Evolutionary conservation across 2,888 invertebrate genomes (phyloP).

Genomic region (Ryuthela nishihirai): DNA sequence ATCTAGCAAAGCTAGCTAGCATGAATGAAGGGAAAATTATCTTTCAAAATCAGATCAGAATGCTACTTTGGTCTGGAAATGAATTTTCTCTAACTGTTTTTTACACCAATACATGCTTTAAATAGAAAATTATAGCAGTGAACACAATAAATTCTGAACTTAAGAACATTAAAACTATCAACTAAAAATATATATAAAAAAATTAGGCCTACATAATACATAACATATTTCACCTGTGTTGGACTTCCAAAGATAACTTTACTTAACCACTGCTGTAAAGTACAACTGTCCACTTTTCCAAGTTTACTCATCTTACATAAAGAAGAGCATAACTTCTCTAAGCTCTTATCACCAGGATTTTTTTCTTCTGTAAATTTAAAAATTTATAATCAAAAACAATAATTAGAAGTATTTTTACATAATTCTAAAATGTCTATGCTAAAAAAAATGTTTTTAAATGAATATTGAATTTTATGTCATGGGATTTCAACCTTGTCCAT

Average conservation of each 20-base stretch:
- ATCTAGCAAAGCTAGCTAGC: too few species aligned
- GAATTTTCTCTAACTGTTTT: too few species aligned
- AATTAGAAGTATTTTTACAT: not conserved
- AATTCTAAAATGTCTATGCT: not conserved
- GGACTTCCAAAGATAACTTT: conserved; percentile 44
- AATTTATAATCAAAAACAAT: not conserved
- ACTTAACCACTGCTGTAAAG: conserved; percentile 57
- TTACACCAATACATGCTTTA: too few species aligned
- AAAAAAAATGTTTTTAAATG: too few species aligned
- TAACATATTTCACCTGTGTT: conserved; percentile 9
- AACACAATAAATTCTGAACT: too few species aligned
- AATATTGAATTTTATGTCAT: too few species aligned
- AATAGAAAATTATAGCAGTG: too few species aligned
- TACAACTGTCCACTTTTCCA: conserved; percentile 61
- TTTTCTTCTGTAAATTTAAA: conserved; percentile 49
- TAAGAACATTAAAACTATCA: not conserved
- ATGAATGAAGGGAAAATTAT: too few species aligned
- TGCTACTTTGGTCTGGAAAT: too few species aligned
- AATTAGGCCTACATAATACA: too few species aligned
- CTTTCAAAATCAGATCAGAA: too few species aligned
- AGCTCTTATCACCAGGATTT: conserved; percentile 59
- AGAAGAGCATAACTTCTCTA: conserved; percentile 64
- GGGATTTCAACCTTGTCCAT: too few species aligned
- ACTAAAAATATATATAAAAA: not conserved
- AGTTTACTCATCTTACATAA: conserved; percentile 57